Percentiles rank a stretch among this genome's conserved stretches.
These are phyloP conservation scores for Emmelina monodactyla DNA, from an alignment of 2,888 invertebrate genomes.

Conservation along the genomic window DNA sequence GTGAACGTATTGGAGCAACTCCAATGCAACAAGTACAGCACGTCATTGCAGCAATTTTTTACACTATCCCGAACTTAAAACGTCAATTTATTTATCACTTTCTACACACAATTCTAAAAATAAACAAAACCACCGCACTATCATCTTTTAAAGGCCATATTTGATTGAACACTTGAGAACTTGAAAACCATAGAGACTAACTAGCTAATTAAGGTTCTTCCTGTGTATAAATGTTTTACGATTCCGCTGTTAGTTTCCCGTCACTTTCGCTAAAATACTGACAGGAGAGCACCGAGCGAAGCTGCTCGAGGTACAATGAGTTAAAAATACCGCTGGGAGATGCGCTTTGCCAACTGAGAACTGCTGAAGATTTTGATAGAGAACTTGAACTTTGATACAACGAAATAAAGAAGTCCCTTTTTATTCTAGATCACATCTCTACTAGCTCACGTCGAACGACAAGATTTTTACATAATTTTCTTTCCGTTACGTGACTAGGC, in stretches of 20 bases:
- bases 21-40: conserved; percentile 73
- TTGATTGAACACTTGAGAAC: too few species aligned
- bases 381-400: conserved; percentile 54
- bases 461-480: too few species aligned
- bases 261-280: conserved; percentile 55
- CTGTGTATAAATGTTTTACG: not conserved
- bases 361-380: conserved; percentile 40
- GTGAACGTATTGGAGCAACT: conserved; percentile 75
- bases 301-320: conserved; percentile 59
- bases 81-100: not conserved
- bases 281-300: conserved; percentile 50
- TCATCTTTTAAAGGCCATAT: not conserved
- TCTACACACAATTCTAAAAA: not conserved
- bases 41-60: conserved; percentile 49
- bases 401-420: conserved; percentile 28
- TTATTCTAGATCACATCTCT: too few species aligned
- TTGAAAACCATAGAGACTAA: too few species aligned
- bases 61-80: conserved; percentile 23
- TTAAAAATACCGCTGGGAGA: conserved; percentile 64
- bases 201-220: too few species aligned
- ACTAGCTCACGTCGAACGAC: too few species aligned
- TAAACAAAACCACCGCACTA: not conserved
- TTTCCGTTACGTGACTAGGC: too few species aligned
- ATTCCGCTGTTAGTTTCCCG: conserved; percentile 23
- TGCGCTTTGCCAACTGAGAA: conserved; percentile 59